Base-by-base conservation (phyloP, 2,113 vertebrate genomes). In the Entomyzon cyanotis region DNA sequence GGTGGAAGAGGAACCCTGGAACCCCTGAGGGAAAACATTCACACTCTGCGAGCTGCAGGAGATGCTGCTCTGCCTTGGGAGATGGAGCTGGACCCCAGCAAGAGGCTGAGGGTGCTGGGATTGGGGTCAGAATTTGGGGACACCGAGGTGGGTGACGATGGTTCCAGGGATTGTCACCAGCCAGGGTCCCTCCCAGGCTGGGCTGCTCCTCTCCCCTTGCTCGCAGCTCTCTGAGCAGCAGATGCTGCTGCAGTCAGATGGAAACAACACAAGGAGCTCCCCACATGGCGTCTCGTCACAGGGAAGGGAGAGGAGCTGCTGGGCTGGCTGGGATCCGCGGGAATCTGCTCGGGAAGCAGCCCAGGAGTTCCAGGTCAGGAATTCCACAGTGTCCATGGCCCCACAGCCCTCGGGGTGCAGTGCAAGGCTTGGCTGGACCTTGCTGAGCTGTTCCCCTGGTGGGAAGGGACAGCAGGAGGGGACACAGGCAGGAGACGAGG, bases 161-260 rank as follows among this genome's bases (percentile, higher is more conserved):
- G 39, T 44, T 62, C 37, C 33, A 2, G 44, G 47, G 83, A 4
- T 7, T 13, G 31, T 28, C n/a, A 4, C 60, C 17, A 27, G 21
- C 44, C 13, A 33, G 49, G 67, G 52, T 53, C 14, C 70, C 83
- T 16, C 3, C 2, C 8, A 12, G 60, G 82, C 87, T 46, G 53
- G 83, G 56, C 84, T 31, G 50, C 53, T 80, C 87, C 77, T 19
- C 24, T n/a, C 80, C 79, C 56, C 44, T 12, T 20, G 27, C 69
- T 3, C 50, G 41, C 73, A 71, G 70, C 85, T 86, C 81, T 81
- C 70, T 20, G 84, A 87, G 50, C 86, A 58, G 93, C 90, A 96
- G 96, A 94, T 94, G 93, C 94, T 92, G 91, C 87, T 95, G 85
- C 90, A 96, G 70, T 95, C 95, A 88, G 90, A 89, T 76, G 87